Conservation (phyloP, 2,888 invertebrate genomes). For the Rhyacophila evoluta region DNA sequence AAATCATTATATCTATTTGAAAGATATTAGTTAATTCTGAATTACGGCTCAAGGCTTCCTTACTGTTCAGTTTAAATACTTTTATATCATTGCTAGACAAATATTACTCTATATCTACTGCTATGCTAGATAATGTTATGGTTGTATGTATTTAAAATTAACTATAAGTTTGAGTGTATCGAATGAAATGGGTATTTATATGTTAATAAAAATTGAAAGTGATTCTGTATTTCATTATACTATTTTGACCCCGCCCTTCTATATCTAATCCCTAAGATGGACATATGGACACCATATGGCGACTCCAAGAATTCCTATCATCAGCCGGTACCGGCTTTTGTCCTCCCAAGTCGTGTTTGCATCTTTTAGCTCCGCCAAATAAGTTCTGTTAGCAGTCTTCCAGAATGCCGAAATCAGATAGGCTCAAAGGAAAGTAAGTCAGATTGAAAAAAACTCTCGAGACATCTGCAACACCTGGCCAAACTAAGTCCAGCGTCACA, state of each 20-base stretch:
- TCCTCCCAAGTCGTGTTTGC: too few relatives aligned
- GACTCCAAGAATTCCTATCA: too few relatives aligned
- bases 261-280: too few relatives aligned
- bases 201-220: constrained; percentile 13
- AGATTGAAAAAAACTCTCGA: too few relatives aligned
- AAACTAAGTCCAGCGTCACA: too few relatives aligned
- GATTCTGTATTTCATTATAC: not conserved
- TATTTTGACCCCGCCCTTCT: not conserved
- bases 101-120: constrained; percentile 20
- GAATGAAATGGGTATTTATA: constrained; percentile 18
- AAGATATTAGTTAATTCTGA: not conserved
- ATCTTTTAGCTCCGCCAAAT: too few relatives aligned
- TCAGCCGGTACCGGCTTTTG: too few relatives aligned
- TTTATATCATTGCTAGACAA: not conserved
- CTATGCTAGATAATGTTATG: constrained; percentile 1
- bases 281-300: too few relatives aligned
- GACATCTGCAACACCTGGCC: too few relatives aligned
- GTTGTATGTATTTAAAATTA: not conserved
- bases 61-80: not conserved
- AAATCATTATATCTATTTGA: not conserved
- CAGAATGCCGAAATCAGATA: too few relatives aligned
- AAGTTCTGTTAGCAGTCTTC: too few relatives aligned
- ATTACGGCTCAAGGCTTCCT: not conserved
- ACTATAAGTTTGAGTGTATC: constrained; percentile 8
- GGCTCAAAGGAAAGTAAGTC: too few relatives aligned